Conservation (phyloP, 2,797 vertebrate genomes). For the Aythya fuligula region DNA sequence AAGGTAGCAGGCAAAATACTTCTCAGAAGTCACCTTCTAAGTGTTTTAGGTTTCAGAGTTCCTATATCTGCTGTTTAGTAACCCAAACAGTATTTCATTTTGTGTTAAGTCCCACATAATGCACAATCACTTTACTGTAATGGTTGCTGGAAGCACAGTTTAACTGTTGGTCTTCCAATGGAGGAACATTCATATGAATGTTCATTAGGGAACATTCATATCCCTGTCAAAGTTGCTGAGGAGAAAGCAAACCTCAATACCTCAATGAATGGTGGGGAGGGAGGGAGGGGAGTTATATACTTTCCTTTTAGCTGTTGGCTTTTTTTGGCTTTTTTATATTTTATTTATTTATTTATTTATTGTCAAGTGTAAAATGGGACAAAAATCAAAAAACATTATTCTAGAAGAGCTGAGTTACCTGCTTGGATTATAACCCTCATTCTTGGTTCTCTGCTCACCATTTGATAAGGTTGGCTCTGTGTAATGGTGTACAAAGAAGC, state of each 20-base stretch:
- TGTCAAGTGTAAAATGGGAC: background rate
- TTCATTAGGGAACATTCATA: background rate
- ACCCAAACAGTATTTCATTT: background rate
- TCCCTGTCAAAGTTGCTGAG: background rate
- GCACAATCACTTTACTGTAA: background rate
- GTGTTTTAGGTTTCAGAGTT: background rate
- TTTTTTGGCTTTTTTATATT: too few relatives aligned
- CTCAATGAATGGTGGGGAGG: background rate
- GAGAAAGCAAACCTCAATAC: background rate
- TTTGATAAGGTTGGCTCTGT: background rate
- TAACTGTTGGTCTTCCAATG: too few relatives aligned
- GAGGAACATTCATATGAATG: background rate
- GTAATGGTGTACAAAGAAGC: background rate
- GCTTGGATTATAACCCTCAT: background rate
- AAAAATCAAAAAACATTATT: background rate
- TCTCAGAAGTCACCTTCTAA: background rate
- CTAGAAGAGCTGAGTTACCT: background rate
- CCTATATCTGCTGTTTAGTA: background rate
- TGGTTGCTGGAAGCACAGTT: background rate
- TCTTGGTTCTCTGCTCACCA: background rate
- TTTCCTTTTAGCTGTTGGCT: too few relatives aligned
- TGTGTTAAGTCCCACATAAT: background rate
- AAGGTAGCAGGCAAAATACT: background rate
- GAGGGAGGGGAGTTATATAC: too few relatives aligned
- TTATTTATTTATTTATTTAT: background rate